Percentiles rank a stretch among this genome's conserved stretches.
These are phyloP conservation scores for Morone chrysops DNA, from an alignment of 2,113 vertebrate genomes.

Conservation along the genomic window DNA sequence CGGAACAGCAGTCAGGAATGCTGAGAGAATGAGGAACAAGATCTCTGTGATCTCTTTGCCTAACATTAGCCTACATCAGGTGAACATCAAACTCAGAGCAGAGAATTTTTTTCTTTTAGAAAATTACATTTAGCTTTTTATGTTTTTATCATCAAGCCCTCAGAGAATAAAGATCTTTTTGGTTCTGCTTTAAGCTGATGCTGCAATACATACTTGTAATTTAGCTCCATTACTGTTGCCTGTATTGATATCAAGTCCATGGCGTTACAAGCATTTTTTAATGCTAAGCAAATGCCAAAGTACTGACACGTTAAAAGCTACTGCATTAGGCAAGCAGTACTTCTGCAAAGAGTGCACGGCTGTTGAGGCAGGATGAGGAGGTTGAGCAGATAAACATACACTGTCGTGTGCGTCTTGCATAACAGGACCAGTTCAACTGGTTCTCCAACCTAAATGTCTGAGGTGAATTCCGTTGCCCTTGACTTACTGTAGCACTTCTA, in stretches of 20 bases:
- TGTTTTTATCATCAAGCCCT: background rate
- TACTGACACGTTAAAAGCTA: background rate
- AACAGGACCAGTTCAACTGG: constrained; percentile 25
- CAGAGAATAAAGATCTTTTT: background rate
- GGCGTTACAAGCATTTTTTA: background rate
- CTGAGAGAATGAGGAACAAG: no score
- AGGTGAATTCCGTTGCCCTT: background rate
- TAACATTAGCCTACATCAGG: background rate
- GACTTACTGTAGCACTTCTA: background rate
- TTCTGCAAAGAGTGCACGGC: background rate
- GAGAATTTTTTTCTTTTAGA: no score
- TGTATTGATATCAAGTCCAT: background rate
- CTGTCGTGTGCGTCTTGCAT: background rate
- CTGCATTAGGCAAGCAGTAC: background rate
- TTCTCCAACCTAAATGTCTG: background rate
- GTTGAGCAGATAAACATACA: background rate
- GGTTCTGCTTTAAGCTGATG: background rate
- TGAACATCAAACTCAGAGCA: background rate
- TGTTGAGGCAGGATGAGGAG: background rate
- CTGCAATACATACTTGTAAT: background rate
- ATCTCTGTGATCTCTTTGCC: background rate
- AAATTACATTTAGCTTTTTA: background rate
- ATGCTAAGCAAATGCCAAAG: background rate
- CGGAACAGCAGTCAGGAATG: background rate
- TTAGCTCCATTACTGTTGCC: no score